Conservation (phyloP, 2,797 vertebrate species). For the Poeciliopsis turneri region DNA sequence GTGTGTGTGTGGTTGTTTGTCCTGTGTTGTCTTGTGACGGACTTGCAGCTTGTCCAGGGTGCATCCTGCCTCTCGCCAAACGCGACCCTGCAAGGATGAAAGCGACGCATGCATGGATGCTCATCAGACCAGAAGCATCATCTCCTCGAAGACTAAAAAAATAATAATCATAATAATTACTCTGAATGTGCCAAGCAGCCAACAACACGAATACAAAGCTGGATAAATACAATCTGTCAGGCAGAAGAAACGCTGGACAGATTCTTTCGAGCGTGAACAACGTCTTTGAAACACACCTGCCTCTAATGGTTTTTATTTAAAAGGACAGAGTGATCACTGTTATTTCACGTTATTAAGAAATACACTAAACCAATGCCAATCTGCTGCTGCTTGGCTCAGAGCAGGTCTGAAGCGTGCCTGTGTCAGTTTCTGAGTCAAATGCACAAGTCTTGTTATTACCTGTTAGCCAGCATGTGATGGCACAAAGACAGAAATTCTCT, state of each 20-base stretch:
- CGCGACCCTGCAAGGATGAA: too few species aligned
- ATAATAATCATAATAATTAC: not conserved
- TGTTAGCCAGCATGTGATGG: conserved; percentile 43
- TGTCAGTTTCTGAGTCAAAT: conserved; percentile 38
- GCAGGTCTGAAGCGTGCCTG: conserved; percentile 14
- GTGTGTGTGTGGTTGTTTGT: too few species aligned
- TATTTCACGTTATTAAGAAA: conserved; percentile 9
- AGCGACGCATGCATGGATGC: too few species aligned
- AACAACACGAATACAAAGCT: not conserved
- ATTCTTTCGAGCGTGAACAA: not conserved
- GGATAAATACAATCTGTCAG: not conserved
- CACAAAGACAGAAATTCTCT: conserved; percentile 21
- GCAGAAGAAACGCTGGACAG: not conserved
- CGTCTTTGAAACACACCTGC: not conserved
- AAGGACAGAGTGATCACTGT: conserved; percentile 7
- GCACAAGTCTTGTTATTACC: conserved; percentile 27
- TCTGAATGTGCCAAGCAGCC: not conserved
- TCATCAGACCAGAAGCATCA: not conserved
- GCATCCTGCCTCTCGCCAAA: too few species aligned
- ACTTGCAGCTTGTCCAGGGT: too few species aligned
- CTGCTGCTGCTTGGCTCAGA: conserved; percentile 30
- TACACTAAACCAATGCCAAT: not conserved
- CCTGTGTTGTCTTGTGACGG: too few species aligned
- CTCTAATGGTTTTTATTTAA: conserved; percentile 22
- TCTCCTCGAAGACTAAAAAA: not conserved